These are phyloP conservation scores for Drosophila pseudotakahashii DNA, from an alignment of 2,888 invertebrate species.

Conservation along the genomic window DNA sequence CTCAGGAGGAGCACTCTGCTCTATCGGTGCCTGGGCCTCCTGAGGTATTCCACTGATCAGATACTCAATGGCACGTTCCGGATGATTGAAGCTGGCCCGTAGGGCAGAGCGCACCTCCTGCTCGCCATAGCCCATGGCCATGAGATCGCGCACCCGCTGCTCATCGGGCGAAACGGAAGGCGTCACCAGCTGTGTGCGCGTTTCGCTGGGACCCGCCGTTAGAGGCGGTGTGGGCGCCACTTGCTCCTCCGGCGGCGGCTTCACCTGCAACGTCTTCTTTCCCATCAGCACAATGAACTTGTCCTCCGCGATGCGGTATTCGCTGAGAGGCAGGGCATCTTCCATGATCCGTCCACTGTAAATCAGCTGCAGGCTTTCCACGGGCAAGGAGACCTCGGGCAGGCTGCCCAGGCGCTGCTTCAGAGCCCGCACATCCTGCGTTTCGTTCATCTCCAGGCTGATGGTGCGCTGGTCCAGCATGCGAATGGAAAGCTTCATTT, in stretches of 20 bases:
- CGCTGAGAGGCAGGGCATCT: slow-evolving; percentile 92
- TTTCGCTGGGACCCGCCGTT: slow-evolving; percentile 18
- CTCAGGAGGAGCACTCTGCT: not conserved
- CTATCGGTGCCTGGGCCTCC: not conserved
- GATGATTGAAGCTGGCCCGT: slow-evolving; percentile 97
- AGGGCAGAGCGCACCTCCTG: slow-evolving; percentile 93
- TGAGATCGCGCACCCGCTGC: slow-evolving; percentile 61
- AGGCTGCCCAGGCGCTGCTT: slow-evolving; percentile 86
- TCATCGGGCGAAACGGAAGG: slow-evolving; percentile 61
- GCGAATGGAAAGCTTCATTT: slow-evolving; percentile 91
- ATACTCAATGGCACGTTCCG: slow-evolving; percentile 99
- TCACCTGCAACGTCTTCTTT: slow-evolving; percentile 46
- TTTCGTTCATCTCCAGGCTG: slow-evolving; percentile 93
- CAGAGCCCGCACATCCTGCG: slow-evolving; percentile 93
- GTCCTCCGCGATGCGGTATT: slow-evolving; percentile 96
- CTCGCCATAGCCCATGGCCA: slow-evolving; percentile 94
- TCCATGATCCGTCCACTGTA: slow-evolving; percentile 97
- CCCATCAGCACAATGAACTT: slow-evolving; percentile 99
- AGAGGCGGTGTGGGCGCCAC: slow-evolving; percentile 37
- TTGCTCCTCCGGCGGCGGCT: slow-evolving; percentile 2
- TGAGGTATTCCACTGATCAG: slow-evolving; percentile 93
- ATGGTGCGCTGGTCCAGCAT: slow-evolving; percentile 96
- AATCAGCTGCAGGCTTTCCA: slow-evolving; percentile 94
- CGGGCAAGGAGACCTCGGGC: slow-evolving; percentile 85
- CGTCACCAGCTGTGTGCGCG: not conserved